Evolutionary conservation across 92 coral and sea anemone species (phyloP).

Genomic region (Virgularia gustaviana): DNA sequence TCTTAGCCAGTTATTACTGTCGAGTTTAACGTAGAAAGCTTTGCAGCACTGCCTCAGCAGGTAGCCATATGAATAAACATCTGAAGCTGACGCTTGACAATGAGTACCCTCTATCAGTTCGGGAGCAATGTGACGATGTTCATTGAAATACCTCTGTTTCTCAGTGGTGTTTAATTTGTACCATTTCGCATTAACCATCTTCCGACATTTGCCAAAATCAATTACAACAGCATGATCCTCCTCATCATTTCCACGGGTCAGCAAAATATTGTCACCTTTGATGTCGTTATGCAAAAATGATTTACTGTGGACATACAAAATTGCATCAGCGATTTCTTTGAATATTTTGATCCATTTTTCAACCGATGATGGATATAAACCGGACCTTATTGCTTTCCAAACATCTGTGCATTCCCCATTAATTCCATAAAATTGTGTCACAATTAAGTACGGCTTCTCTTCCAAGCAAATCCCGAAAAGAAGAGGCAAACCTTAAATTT

Average conservation of each 20-base stretch:
- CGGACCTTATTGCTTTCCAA: background rate
- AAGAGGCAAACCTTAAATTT: constrained; percentile 31
- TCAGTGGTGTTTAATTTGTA: constrained; percentile 10
- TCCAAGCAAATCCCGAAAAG: constrained; percentile 22
- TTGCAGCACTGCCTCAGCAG: too few species aligned
- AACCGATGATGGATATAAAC: background rate
- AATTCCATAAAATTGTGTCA: constrained; percentile 41
- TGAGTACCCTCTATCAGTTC: constrained; percentile 22
- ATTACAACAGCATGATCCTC: constrained; percentile 32
- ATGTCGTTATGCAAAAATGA: constrained; percentile 27
- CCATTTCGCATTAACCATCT: background rate
- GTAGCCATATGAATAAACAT: too few species aligned
- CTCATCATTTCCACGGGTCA: background rate
- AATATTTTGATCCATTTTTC: constrained; percentile 9
- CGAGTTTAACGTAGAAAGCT: too few species aligned
- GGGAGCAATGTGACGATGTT: constrained; percentile 43
- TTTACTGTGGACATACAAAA: constrained; percentile 20
- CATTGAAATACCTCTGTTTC: too few species aligned
- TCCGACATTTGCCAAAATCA: constrained; percentile 43
- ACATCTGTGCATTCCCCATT: constrained; percentile 32
- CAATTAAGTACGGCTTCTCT: constrained; percentile 8
- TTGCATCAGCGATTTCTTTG: constrained; percentile 27
- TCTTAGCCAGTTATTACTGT: too few species aligned
- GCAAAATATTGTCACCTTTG: too few species aligned
- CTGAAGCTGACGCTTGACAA: constrained; percentile 16